These are phyloP conservation scores for Oscheius sp. DNA, from an alignment of 2,888 invertebrate species.

Conservation along the genomic window DNA sequence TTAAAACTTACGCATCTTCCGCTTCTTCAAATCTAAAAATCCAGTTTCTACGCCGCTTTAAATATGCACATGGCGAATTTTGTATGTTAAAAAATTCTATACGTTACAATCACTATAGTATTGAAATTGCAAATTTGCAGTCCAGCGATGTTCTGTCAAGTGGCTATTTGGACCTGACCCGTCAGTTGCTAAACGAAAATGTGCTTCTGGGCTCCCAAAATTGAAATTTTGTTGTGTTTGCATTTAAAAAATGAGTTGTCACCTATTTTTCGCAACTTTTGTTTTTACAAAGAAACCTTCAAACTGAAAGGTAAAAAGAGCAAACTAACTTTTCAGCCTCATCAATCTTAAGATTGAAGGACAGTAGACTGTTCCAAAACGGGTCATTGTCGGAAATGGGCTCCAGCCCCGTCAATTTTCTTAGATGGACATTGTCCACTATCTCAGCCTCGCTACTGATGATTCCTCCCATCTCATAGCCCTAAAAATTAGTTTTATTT, in stretches of 20 bases:
- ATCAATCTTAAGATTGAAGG: conserved; percentile 79
- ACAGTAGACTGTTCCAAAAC: conserved; percentile 92
- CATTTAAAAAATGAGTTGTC: background rate
- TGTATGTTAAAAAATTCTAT: too few relatives aligned
- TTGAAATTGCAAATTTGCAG: too few relatives aligned
- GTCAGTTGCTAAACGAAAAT: too few relatives aligned
- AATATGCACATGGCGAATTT: too few relatives aligned
- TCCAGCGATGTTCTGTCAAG: too few relatives aligned
- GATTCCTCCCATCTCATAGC: conserved; percentile 49
- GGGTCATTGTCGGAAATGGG: conserved; percentile 87
- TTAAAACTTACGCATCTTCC: too few relatives aligned
- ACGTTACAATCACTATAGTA: too few relatives aligned
- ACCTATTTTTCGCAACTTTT: background rate
- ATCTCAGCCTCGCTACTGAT: conserved; percentile 59
- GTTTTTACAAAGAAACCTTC: background rate
- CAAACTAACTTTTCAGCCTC: conserved; percentile 61
- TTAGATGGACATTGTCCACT: conserved; percentile 61
- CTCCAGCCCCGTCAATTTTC: conserved; percentile 76
- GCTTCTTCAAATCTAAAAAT: too few relatives aligned
- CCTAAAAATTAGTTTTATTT: background rate
- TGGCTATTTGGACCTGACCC: too few relatives aligned
- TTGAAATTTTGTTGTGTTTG: too few relatives aligned
- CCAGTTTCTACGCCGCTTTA: background rate
- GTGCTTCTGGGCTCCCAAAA: too few relatives aligned
- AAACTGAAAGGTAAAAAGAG: too few relatives aligned